Evolutionary conservation across 2,113 vertebrate species (phyloP), one percentile per base, ranked within the genome.

Genomic region (Bufo gargarizans): DNA sequence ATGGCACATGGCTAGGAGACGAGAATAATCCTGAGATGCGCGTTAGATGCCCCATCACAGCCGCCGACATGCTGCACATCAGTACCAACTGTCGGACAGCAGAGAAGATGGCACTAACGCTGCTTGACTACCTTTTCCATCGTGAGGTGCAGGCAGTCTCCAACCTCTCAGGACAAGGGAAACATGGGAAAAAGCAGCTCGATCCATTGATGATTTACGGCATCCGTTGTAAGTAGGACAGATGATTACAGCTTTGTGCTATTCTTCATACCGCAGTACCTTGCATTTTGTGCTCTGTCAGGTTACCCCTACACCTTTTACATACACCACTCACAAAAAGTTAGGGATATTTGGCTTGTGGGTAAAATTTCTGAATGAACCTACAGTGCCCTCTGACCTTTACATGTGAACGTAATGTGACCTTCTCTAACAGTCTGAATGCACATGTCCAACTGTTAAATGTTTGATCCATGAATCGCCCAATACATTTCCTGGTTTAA

Each of bases 161-260:
- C 91, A 99, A 99, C 93, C 97, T 99, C 6, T 99, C 98, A 0
- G 98, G 98, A 47, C 98, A 99, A 90, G 98, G 98, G 43, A 99
- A 99, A 91, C 98, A 99, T 0, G 97, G 98, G 90, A 99, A 99
- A 93, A 99, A 99, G 90, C 98, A 99, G 91, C 96, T 99, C 3
- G 98, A 99, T 89, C 98, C 98, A 0, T 97, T 99, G 90, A 99
- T 99, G 96, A 99, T 99, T 92, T 99, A 99, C 0, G 98, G 98
- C 49, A 98, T 99, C 90, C 96, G 98, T 78, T 99, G 98, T 99
- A 92, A 98, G 97, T 96, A 87, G 4, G 6, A 47, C 14, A 8
- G 19, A n/a, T 72, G 0, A 2, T 10, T 49, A 49, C 12, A 49
- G 12, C 14, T 6, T 33, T 47, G 67, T 33, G 69, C 43, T 72